Evolutionary conservation across 2,888 invertebrate genomes (phyloP).

Genomic region (Rotaria sp.): DNA sequence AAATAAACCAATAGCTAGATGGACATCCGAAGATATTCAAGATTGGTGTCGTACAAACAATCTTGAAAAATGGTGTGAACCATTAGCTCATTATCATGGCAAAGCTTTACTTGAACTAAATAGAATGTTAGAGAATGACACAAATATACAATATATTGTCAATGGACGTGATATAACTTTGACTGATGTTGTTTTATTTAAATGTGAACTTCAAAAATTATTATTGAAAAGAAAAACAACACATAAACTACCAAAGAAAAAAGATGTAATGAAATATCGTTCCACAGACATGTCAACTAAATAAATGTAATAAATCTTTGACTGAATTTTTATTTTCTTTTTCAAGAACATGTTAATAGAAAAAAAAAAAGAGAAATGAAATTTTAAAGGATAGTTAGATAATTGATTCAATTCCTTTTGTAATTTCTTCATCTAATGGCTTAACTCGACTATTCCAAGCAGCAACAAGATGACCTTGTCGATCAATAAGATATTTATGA

Average conservation of each 20-base stretch:
- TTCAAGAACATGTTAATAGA: too few species aligned
- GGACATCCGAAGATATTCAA: neutral
- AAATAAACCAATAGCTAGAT: neutral
- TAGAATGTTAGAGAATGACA: neutral
- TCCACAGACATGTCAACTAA: neutral
- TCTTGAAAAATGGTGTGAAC: neutral
- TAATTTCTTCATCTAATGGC: conserved; percentile 13
- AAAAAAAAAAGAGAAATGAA: too few species aligned
- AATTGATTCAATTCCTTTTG: conserved; percentile 1
- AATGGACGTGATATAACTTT: neutral
- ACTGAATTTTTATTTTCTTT: too few species aligned
- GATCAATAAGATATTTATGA: conserved; percentile 26
- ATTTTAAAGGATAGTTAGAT: neutral
- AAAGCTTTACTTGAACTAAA: neutral
- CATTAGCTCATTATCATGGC: neutral
- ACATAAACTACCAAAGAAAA: neutral
- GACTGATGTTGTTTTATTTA: neutral
- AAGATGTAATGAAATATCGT: neutral
- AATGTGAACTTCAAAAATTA: neutral
- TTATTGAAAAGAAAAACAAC: neutral
- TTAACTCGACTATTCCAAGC: conserved; percentile 20
- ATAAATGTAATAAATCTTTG: neutral
- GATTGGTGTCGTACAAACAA: neutral
- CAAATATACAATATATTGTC: neutral
- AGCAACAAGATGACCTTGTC: neutral